Evolutionary conservation across 2,888 invertebrate species (phyloP).

Genomic region (Chelonus formosanus): DNA sequence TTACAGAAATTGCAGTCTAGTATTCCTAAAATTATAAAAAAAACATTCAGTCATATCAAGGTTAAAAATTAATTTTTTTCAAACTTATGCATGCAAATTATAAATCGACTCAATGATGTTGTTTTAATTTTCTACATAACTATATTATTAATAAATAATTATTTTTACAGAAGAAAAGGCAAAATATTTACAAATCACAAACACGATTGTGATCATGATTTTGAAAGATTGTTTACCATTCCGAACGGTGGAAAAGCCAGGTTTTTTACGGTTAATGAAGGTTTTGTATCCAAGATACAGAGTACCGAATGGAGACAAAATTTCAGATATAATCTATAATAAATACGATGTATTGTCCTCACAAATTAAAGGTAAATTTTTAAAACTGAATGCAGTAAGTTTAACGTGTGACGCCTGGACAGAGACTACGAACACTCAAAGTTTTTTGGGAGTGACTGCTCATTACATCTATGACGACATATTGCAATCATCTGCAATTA

Average conservation of each 20-base stretch:
- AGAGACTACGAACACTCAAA: constrained; percentile 24
- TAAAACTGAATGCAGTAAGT: constrained; percentile 16
- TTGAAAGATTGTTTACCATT: constrained; percentile 24
- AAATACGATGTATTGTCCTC: constrained; percentile 18
- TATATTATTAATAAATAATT: neutral
- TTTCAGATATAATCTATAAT: constrained; percentile 4
- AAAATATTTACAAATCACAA: too few species aligned
- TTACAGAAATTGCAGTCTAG: too few species aligned
- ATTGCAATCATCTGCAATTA: constrained; percentile 16
- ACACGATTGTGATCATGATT: too few species aligned
- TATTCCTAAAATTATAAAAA: too few species aligned
- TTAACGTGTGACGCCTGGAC: constrained; percentile 29
- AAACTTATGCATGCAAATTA: neutral
- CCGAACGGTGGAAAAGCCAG: constrained; percentile 25
- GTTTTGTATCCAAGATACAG: constrained; percentile 16
- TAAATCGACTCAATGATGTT: neutral
- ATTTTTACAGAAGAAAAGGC: too few species aligned
- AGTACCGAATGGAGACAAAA: constrained; percentile 20
- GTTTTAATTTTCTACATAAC: constrained; percentile 7
- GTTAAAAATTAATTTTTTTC: too few species aligned
- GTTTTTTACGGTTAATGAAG: constrained; percentile 21
- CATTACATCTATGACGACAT: constrained; percentile 22
- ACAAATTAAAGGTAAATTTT: constrained; percentile 19
- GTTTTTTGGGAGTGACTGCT: constrained; percentile 27
- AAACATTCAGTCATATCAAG: too few species aligned